Conservation (phyloP, 2,113 vertebrate species). For the Trematocara zebra region DNA sequence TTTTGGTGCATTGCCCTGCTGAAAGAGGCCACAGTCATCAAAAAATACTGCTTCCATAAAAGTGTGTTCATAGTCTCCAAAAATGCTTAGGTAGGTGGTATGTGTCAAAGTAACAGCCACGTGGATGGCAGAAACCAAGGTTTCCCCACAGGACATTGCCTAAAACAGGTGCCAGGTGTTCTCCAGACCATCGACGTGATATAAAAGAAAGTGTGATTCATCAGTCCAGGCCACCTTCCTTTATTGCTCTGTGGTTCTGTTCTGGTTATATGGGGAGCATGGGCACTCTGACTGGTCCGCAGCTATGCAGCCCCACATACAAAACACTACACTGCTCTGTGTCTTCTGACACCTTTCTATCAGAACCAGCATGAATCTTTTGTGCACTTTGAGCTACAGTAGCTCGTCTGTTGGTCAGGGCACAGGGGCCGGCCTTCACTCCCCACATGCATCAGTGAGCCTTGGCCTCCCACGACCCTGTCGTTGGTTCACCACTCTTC, state of each 20-base stretch:
- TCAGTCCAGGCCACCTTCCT: not conserved
- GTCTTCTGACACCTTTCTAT: not conserved
- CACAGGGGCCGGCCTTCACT: not conserved
- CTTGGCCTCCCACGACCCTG: not conserved
- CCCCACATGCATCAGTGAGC: not conserved
- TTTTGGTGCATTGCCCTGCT: not conserved
- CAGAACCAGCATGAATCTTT: not conserved
- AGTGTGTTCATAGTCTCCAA: not conserved
- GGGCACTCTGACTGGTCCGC: not conserved
- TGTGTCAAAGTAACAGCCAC: rapidly evolving
- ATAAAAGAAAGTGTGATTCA: not conserved
- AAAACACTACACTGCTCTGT: not conserved
- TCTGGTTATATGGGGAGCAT: not conserved
- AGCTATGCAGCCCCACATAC: not conserved
- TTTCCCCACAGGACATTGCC: not conserved
- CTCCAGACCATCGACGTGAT: not conserved
- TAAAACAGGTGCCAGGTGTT: not conserved
- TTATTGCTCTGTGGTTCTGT: not conserved
- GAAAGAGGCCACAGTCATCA: not conserved
- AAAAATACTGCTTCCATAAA: not conserved
- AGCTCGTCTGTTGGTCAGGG: not conserved
- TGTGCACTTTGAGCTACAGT: not conserved
- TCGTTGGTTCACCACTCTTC: not conserved
- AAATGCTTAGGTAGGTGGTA: not conserved
- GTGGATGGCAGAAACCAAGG: not conserved